Evolutionary conservation across 2,113 vertebrate species (phyloP), one percentile per base, ranked within the genome.

Genomic region (Oncorhynchus nerka): DNA sequence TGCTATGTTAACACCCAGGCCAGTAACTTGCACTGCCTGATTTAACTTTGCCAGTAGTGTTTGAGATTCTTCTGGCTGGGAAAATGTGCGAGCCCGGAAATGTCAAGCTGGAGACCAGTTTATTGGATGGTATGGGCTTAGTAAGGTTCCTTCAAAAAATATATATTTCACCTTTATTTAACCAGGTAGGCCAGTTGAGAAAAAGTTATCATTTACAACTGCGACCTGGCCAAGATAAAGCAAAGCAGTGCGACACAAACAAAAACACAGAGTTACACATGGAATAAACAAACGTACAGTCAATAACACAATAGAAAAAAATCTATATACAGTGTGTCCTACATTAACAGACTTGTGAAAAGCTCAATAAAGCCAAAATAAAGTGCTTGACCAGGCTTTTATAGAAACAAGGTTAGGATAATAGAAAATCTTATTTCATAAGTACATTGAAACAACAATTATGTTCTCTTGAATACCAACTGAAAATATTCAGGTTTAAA

Each of bases 31-130:
- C 81, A 78, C 78, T 28, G 88, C 87, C 89, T 87, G 79, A 91
- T 92, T 87, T 92, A 92, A 90, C 86, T 90, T 89, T 89, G 86
- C 86, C 89, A 91, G 86, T 79, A 84, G 82, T 70, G 86, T 89
- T 81, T 85, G 86, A 91, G 89, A 93, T 92, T 93, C 91, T 91
- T 90, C 81, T 82, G 64, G 66, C 81, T 70, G 45, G 79, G 78
- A 73, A 81, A 81, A 80, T 65, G 78, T 75, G 83, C 65, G 70
- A 80, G 73, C 81, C 49, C 83, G 55, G 59, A 86, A 72, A 57
- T 75, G 65, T 81, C 34, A 73, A 73, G 79, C 72, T 22, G 8
- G 49, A n/a, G 61, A 6, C 68, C 28, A 24, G 28, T 75, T 65
- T 70, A 78, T 16, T 30, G 11, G 19, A 26, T 20, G 57, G 61